Evolutionary conservation across 1,140 invertebrate species (phyloP), one percentile per base, ranked within the genome.

Genomic region (Camponotus floridanus): DNA sequence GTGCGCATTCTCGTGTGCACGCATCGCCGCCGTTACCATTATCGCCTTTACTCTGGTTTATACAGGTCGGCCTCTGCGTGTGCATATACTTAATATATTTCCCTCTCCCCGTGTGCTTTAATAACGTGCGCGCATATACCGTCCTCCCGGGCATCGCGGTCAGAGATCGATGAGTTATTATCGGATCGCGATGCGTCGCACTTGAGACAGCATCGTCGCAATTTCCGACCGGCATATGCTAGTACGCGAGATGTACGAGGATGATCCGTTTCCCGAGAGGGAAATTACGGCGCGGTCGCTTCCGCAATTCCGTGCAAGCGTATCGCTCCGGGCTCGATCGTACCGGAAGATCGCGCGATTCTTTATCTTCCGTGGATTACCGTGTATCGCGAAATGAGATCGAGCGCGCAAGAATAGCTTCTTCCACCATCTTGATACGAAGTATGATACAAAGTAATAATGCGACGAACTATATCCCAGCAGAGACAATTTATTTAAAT

Each of bases 151-250:
- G 71, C 76, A 42, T 39, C 39, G 33, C 61, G 57, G 64, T 78
- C 74, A 55, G 64, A 51, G 45, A 78, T 73, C 39, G 79, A 83
- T 83, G 84, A 86, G 26, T 26, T 26, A 76, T 89, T 89, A 86
- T 68, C 55, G 67, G 68, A 57, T 62, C 65, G 51, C 62, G 76
- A 68, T 31, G 21, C 65, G 18, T 11, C 45, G 42, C 57, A 11
- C 13, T 13, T 21, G 55, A 26, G 55, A 59, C 21, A 65, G 74
- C 31, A 48, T 5, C 48, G 48, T 21, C 79, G 80, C 71, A 76
- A 62, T 84, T 79, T 76, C 59, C 61, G 59, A 42, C 7, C 83
- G n/a, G 57, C 65, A 11, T 26, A 9, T 11, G 21, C 42, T 31
- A 4, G 15, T n/a, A 15, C 21, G 45, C 45, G 48, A 57, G 76